These are phyloP conservation scores for Mormyrus proboscirostris DNA, from an alignment of 2,797 vertebrate species.

Conservation along the genomic window DNA sequence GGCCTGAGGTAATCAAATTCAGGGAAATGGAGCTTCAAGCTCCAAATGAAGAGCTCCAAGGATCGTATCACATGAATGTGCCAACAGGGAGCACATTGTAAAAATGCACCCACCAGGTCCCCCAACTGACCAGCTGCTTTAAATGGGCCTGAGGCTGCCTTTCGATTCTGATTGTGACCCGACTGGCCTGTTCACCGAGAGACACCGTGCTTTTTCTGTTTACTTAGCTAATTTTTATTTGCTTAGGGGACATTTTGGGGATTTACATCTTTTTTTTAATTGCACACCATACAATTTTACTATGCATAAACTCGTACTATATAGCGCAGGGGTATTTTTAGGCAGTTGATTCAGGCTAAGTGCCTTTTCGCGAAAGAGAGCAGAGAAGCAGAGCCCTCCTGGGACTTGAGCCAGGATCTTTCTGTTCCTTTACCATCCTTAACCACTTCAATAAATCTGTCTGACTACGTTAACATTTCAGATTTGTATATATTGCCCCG, in stretches of 20 bases:
- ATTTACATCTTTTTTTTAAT: conserved; percentile 7
- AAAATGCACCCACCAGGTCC: background rate
- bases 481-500: conserved; percentile 1
- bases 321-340: background rate
- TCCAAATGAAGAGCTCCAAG: background rate
- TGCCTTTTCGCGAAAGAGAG: background rate
- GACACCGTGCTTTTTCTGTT: background rate
- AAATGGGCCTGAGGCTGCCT: background rate
- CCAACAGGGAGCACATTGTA: background rate
- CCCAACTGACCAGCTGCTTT: background rate
- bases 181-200: background rate
- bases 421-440: conserved; percentile 5
- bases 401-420: background rate
- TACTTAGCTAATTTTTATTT: background rate
- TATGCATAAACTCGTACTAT: background rate
- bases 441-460: conserved; percentile 4
- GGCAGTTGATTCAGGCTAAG: background rate
- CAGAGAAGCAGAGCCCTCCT: background rate
- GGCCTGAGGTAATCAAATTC: background rate
- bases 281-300: background rate
- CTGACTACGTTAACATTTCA: conserved; percentile 3
- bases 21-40: background rate
- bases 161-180: background rate
- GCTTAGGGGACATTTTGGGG: background rate
- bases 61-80: background rate